Evolutionary conservation across 2,888 invertebrate genomes (phyloP).

Genomic region (Tipula helvola): DNA sequence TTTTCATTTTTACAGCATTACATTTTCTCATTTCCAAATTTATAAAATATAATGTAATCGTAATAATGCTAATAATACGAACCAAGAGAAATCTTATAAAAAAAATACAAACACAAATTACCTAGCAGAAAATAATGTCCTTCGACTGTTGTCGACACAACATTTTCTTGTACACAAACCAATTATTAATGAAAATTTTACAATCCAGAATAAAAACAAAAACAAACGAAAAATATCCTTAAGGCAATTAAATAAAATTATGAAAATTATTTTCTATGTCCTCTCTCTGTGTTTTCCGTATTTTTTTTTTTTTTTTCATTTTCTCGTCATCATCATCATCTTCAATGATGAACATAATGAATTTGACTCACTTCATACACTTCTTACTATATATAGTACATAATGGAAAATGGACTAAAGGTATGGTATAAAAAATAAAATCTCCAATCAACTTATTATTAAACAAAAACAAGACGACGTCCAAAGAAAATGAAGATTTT

Average conservation of each 20-base stretch:
- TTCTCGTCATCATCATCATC: neutral
- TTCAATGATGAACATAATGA: neutral
- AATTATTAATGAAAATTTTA: constrained; percentile 11
- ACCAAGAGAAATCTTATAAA: neutral
- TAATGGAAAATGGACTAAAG: neutral
- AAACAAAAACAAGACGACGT: neutral
- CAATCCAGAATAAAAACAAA: neutral
- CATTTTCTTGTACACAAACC: neutral
- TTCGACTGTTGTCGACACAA: neutral
- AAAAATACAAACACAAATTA: neutral
- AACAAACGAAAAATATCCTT: neutral
- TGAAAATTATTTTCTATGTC: neutral
- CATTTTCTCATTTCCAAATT: neutral
- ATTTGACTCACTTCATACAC: neutral
- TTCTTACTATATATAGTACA: neutral
- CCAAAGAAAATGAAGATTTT: neutral
- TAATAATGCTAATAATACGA: neutral
- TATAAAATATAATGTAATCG: neutral
- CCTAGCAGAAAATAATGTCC: neutral
- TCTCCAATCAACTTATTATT: neutral
- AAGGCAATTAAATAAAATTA: neutral
- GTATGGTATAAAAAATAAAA: neutral
- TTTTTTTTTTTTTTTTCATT: neutral
- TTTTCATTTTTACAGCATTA: neutral
- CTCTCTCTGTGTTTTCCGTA: neutral